Evolutionary conservation across 2,797 vertebrate species (phyloP).

Genomic region (Sardinella longiceps): DNA sequence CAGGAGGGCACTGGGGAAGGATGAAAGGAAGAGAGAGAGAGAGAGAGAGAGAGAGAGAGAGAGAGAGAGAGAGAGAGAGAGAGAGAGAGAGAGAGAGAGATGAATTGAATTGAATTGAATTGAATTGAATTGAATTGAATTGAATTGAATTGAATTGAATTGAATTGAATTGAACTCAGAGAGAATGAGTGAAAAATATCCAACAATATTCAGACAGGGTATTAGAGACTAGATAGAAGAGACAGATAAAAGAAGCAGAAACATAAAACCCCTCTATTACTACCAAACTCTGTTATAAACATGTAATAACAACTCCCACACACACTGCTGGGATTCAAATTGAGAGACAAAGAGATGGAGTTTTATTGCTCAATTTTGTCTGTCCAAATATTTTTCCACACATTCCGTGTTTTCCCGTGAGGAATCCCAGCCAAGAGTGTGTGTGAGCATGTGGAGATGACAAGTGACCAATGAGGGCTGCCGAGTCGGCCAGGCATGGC

Average conservation of each 20-base stretch:
- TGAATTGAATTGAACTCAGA: no score
- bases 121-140: no score
- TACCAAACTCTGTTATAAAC: not conserved
- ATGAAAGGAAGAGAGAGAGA: conserved; percentile 9
- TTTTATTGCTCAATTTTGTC: not conserved
- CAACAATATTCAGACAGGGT: not conserved
- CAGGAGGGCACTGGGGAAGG: conserved; percentile 85
- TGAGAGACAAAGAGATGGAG: not conserved
- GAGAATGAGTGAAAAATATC: not conserved
- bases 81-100: no score
- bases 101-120: no score
- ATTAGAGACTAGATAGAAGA: no score
- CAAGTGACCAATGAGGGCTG: not conserved
- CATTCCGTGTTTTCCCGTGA: conserved; percentile 19
- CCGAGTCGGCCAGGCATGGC: not conserved
- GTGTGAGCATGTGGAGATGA: not conserved
- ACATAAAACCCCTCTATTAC: not conserved
- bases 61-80: no score
- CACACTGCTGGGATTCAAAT: not conserved
- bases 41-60: not conserved
- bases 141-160: no score
- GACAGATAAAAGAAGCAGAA: not conserved
- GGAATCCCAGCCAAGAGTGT: not conserved
- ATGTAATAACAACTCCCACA: not conserved
- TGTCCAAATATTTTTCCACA: not conserved